Evolutionary conservation across 23 tunicate genomes (phyloP).

Genomic region (Diplosoma virens): DNA sequence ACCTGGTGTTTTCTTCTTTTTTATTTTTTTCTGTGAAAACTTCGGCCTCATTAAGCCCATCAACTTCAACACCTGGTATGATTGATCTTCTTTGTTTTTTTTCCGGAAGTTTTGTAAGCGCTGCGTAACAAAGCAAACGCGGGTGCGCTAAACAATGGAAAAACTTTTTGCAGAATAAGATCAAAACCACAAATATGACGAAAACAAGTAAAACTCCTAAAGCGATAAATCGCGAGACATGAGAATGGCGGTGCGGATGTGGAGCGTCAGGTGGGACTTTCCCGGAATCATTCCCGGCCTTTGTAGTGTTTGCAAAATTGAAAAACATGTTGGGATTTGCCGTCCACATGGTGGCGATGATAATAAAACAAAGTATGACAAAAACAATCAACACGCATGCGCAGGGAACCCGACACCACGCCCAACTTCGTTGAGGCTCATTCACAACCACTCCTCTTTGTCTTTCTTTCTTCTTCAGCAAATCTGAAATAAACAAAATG

Average conservation of each 20-base stretch:
- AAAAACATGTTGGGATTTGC: background rate
- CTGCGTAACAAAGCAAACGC: conserved; percentile 1
- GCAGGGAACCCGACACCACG: background rate
- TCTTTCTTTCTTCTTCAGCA: background rate
- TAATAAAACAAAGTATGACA: background rate
- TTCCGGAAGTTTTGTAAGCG: conserved; percentile 5
- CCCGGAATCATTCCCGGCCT: background rate
- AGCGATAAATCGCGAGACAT: background rate
- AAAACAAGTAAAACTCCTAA: background rate
- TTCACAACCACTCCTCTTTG: background rate
- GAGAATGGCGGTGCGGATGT: background rate
- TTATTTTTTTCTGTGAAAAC: background rate
- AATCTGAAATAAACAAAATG: background rate
- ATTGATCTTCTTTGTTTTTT: background rate
- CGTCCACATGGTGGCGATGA: background rate
- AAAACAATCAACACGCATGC: background rate
- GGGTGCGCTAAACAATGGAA: background rate
- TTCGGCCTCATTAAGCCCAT: background rate
- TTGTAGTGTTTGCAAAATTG: background rate
- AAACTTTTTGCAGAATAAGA: background rate
- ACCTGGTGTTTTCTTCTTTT: background rate
- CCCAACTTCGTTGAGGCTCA: background rate
- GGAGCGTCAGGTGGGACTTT: background rate
- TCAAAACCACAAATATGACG: background rate
- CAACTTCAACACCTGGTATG: too few species aligned